phyloP scores from a whole-genome alignment of 2,113 vertebrate genomes.

The Malurus elegans region DNA sequence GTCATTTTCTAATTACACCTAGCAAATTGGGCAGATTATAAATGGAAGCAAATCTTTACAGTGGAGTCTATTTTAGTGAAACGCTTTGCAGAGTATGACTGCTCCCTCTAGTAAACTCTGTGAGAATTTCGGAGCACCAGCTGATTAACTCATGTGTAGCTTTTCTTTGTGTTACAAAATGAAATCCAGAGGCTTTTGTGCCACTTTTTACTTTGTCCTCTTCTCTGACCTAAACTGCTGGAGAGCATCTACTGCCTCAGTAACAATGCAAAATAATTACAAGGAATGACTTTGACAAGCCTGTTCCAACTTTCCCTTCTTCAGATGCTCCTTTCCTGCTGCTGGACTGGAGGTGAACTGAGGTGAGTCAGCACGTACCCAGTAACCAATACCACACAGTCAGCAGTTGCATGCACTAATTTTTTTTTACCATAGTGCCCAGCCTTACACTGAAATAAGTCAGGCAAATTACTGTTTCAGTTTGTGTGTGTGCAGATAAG shows the following conservation, averaged over 20 bases:
- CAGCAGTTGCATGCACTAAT: background rate
- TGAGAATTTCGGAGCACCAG: background rate
- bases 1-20: background rate
- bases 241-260: background rate
- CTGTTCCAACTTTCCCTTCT: background rate
- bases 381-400: conserved; percentile 16
- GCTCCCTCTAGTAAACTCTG: background rate
- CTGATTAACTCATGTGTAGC: background rate
- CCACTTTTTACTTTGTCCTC: background rate
- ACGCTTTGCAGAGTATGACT: background rate
- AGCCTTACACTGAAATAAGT: conserved; percentile 18
- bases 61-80: background rate
- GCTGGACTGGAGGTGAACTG: background rate
- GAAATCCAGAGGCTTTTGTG: background rate
- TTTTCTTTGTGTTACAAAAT: background rate
- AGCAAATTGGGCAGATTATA: background rate
- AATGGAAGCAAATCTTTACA: background rate
- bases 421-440: background rate
- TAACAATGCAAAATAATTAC: background rate
- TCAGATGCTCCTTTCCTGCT: background rate
- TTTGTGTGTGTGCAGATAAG: conserved; percentile 8
- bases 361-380: background rate
- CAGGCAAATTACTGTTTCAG: conserved; percentile 26
- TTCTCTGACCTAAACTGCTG: background rate
- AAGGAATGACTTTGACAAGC: background rate